These are phyloP conservation scores for Cyclopterus lumpus DNA, from an alignment of 2,797 vertebrate species.

Conservation along the genomic window DNA sequence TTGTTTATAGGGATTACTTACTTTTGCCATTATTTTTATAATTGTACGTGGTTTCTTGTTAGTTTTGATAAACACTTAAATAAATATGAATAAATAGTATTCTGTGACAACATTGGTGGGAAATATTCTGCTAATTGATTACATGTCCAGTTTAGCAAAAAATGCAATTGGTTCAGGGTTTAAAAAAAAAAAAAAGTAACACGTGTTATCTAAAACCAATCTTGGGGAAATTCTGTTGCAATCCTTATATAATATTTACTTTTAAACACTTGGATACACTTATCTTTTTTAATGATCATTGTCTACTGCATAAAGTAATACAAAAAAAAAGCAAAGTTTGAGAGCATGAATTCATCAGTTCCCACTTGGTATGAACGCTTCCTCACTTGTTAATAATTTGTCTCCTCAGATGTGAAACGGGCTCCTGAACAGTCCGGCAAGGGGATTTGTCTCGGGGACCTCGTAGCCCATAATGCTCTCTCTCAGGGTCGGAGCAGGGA, in stretches of 20 bases:
- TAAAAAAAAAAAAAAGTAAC: not conserved
- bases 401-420: conserved; percentile 75
- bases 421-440: conserved; percentile 60
- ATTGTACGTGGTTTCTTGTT: not conserved
- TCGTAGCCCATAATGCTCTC: conserved; percentile 47
- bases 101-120: not conserved
- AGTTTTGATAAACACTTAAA: not conserved
- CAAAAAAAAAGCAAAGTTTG: too few relatives aligned
- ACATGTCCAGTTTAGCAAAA: not conserved
- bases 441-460: conserved; percentile 57
- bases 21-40: not conserved
- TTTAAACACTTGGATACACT: not conserved
- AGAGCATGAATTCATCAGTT: not conserved
- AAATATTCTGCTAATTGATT: not conserved
- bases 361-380: not conserved
- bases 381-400: conserved; percentile 13
- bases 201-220: not conserved
- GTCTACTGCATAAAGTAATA: not conserved
- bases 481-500: conserved; percentile 52
- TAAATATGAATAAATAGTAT: not conserved
- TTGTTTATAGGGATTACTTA: not conserved
- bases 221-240: not conserved
- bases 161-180: not conserved
- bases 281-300: not conserved
- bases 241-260: not conserved